A percentile compares a stretch with the other conserved stretches of the same genome.
phyloP scores from a whole-genome alignment of 2,797 vertebrate genomes.

The Rhincodon typus region DNA sequence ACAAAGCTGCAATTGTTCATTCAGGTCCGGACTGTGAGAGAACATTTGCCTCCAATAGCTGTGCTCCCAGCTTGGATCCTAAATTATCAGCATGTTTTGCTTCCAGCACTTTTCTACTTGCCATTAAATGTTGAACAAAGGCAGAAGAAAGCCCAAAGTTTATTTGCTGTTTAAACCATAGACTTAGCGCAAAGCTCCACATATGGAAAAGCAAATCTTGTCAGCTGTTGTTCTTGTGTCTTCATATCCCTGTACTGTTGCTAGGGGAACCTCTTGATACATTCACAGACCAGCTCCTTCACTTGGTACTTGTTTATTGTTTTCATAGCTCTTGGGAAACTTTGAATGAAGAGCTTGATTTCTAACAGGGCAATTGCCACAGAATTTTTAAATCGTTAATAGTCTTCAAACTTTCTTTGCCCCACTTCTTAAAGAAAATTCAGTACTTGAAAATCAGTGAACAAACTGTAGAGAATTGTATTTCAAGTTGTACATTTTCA shows the following conservation, averaged over 20 bases:
- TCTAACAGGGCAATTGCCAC: neutral
- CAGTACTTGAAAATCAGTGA: neutral
- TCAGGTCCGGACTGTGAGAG: slow-evolving; percentile 65
- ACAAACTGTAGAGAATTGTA: neutral
- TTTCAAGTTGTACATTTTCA: neutral
- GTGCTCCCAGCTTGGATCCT: slow-evolving; percentile 72
- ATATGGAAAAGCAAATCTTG: slow-evolving; percentile 73
- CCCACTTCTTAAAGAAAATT: neutral
- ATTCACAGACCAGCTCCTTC: slow-evolving; percentile 43
- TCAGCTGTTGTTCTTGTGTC: slow-evolving; percentile 65
- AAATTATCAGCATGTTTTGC: slow-evolving; percentile 67
- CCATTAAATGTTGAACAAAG: slow-evolving; percentile 60
- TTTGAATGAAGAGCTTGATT: neutral
- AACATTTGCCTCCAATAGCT: slow-evolving; percentile 72
- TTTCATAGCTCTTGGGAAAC: neutral
- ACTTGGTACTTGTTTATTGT: slow-evolving; percentile 45
- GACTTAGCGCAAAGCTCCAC: slow-evolving; percentile 74
- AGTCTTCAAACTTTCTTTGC: neutral
- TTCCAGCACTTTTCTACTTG: slow-evolving; percentile 72
- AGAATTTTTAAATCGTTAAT: neutral
- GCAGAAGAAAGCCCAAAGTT: slow-evolving; percentile 67
- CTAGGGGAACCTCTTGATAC: slow-evolving; percentile 51
- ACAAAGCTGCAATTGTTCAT: slow-evolving; percentile 84
- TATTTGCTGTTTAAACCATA: slow-evolving; percentile 71
- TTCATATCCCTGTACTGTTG: slow-evolving; percentile 56